phyloP scores from a whole-genome alignment of 2,888 invertebrate genomes.

The Morpho helenor region DNA sequence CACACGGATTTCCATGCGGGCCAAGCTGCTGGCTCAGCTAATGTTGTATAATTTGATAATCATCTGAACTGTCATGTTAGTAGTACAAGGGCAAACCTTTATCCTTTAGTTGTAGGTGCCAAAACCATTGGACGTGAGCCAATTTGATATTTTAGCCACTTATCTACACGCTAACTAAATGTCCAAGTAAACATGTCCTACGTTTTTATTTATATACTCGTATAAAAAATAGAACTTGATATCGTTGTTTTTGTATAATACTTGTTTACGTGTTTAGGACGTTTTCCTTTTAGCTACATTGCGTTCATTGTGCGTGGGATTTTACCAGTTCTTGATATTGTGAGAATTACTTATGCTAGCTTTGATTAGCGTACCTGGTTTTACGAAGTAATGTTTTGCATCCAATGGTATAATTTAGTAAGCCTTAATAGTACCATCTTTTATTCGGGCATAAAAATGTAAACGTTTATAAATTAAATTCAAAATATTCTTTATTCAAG shows the following conservation, averaged over 20 bases:
- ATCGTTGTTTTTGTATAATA: neutral
- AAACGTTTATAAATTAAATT: too few relatives aligned
- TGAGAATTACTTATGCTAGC: too few relatives aligned
- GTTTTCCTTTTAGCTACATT: neutral
- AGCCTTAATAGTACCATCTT: too few relatives aligned
- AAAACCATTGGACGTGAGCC: constrained; percentile 52
- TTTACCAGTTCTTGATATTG: too few relatives aligned
- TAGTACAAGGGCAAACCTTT: constrained; percentile 45
- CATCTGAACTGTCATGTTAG: constrained; percentile 25
- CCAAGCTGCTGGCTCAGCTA: too few relatives aligned
- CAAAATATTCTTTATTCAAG: too few relatives aligned
- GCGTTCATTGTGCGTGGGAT: neutral
- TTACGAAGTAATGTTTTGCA: too few relatives aligned
- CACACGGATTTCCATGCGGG: too few relatives aligned
- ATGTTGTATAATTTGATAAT: constrained; percentile 5
- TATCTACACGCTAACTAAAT: constrained; percentile 13
- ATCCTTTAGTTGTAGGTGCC: constrained; percentile 38
- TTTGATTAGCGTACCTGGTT: too few relatives aligned
- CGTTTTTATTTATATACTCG: constrained; percentile 5
- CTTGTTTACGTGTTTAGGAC: constrained; percentile 2
- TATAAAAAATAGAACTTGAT: constrained; percentile 4
- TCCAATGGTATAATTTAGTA: too few relatives aligned
- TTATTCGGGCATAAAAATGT: too few relatives aligned
- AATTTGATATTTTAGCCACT: constrained; percentile 29
- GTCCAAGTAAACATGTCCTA: constrained; percentile 4